phyloP scores from a whole-genome alignment of 2,888 invertebrate species.

The Caenorhabditis sp. region DNA sequence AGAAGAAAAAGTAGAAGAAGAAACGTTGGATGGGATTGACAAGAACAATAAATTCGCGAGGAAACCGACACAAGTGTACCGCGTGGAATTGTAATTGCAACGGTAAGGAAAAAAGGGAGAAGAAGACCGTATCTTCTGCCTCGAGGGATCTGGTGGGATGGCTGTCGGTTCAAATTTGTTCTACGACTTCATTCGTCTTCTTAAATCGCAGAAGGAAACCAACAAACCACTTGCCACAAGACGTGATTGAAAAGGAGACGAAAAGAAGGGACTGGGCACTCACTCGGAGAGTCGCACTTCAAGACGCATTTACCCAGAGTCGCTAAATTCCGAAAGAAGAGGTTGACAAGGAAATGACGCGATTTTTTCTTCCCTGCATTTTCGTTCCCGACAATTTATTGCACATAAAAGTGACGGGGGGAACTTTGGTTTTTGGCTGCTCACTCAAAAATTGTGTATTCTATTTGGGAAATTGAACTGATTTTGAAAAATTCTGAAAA shows the following conservation, averaged over 20 bases:
- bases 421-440: not conserved
- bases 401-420: not conserved
- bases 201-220: constrained; percentile 13
- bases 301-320: not conserved
- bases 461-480: not conserved
- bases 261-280: constrained; percentile 17
- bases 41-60: constrained; percentile 7
- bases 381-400: constrained; percentile 22
- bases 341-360: constrained; percentile 20
- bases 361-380: not conserved
- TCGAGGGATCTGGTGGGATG: constrained; percentile 8
- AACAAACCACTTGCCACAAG: too few relatives aligned
- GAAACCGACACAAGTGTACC: constrained; percentile 13
- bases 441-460: too few relatives aligned
- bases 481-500: not conserved
- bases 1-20: not conserved
- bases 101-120: constrained; percentile 5
- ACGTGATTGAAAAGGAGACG: constrained; percentile 7
- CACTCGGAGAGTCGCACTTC: constrained; percentile 12
- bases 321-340: not conserved
- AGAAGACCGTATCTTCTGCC: constrained; percentile 37
- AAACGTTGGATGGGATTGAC: constrained; percentile 8
- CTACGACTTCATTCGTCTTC: constrained; percentile 19
- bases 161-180: constrained; percentile 47
- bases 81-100: constrained; percentile 42